These are phyloP conservation scores for Schlechtendalia chinensis DNA, from an alignment of 1,140 invertebrate genomes.

Conservation along the genomic window DNA sequence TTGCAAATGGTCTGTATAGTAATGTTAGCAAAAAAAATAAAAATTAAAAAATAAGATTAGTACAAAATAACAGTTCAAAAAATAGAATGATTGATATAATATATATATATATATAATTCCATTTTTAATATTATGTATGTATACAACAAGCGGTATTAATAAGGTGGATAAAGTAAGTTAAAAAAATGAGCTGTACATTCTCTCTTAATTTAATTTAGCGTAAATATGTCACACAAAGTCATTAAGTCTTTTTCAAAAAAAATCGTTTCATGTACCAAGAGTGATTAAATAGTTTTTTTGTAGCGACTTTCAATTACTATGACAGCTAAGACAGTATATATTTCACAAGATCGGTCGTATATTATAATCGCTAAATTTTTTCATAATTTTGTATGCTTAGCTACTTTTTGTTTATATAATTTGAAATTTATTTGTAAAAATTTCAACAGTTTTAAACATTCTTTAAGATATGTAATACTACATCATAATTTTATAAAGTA, in stretches of 20 bases:
- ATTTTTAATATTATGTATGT: no score
- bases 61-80: no score
- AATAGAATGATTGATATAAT: no score
- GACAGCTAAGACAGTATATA: neutral
- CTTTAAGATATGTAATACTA: no score
- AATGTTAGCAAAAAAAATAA: no score
- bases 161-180: neutral
- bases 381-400: neutral
- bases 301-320: neutral
- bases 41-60: no score
- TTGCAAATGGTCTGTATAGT: no score
- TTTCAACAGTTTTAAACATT: no score
- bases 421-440: neutral
- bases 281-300: conserved; percentile 5
- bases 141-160: no score
- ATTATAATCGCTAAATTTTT: neutral
- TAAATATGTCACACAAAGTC: neutral
- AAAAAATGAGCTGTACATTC: neutral
- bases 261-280: neutral
- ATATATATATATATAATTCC: no score
- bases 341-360: neutral
- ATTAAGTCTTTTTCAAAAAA: neutral
- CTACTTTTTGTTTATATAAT: neutral
- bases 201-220: neutral
- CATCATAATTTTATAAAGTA: no score